phyloP scores from a whole-genome alignment of 1,140 invertebrate species.

The Drosophila pachea region DNA sequence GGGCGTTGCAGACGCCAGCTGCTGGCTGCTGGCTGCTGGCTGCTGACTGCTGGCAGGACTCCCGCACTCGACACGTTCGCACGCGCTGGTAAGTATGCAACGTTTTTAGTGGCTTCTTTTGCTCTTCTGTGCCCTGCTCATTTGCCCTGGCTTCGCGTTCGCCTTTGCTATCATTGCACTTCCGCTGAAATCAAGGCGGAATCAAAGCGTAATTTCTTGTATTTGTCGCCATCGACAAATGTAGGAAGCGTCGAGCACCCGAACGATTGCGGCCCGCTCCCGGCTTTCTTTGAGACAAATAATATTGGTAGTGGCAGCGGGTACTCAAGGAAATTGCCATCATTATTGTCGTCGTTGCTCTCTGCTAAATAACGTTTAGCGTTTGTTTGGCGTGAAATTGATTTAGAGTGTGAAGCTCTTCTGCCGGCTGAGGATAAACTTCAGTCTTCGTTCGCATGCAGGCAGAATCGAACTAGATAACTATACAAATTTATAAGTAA shows the following conservation, averaged over 20 bases:
- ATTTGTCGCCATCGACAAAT: slow-evolving; percentile 50
- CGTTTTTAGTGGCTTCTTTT: slow-evolving; percentile 21
- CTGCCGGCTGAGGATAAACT: too few species aligned
- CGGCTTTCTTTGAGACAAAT: slow-evolving; percentile 11
- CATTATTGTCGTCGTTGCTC: slow-evolving; percentile 66
- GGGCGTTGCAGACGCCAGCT: background rate
- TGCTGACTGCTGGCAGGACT: background rate
- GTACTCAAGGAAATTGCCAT: slow-evolving; percentile 77
- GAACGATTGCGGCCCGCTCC: slow-evolving; percentile 21
- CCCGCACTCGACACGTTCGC: slow-evolving; percentile 69
- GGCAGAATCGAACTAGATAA: background rate
- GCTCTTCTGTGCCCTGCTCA: slow-evolving; percentile 8
- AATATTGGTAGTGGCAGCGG: slow-evolving; percentile 26
- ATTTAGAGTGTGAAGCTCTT: slow-evolving; percentile 50
- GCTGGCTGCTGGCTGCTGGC: background rate
- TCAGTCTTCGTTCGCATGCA: background rate
- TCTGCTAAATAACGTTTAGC: slow-evolving; percentile 74
- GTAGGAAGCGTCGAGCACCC: slow-evolving; percentile 28
- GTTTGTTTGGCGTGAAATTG: slow-evolving; percentile 74
- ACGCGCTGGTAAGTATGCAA: slow-evolving; percentile 51
- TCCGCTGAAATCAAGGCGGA: slow-evolving; percentile 60
- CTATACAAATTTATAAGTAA: background rate
- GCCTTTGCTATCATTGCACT: slow-evolving; percentile 67
- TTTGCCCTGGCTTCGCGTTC: slow-evolving; percentile 12
- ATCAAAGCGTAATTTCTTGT: slow-evolving; percentile 71